Conservation (phyloP, 2,113 vertebrate genomes). For the Probosciger aterrimus region DNA sequence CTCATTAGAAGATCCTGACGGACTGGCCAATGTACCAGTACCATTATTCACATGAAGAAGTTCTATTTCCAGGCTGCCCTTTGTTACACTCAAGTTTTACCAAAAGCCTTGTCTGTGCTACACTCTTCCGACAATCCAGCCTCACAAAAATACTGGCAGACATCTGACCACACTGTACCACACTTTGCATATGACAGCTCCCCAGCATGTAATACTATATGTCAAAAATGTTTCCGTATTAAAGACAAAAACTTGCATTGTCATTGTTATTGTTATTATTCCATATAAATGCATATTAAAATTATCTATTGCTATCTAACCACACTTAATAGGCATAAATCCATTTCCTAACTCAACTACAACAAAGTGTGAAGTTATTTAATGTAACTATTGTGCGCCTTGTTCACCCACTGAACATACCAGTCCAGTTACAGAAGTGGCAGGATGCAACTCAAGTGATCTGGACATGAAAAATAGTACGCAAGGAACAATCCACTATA, state of each 20-base stretch:
- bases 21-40: neutral
- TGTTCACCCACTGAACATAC: neutral
- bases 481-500: neutral
- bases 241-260: neutral
- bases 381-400: neutral
- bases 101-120: neutral
- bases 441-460: neutral
- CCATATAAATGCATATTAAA: neutral
- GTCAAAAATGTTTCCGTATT: neutral
- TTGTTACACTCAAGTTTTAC: neutral
- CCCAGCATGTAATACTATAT: accelerated
- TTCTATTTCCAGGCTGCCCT: neutral
- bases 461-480: neutral
- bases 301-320: neutral
- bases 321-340: neutral
- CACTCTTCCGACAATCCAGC: neutral
- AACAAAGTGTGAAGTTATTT: neutral
- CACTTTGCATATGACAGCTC: neutral
- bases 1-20: slow-evolving; percentile 1
- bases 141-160: neutral
- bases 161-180: neutral
- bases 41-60: slow-evolving; percentile 3
- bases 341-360: neutral
- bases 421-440: neutral
- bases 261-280: neutral